phyloP scores from a whole-genome alignment of 2,797 vertebrate genomes.

The Acanthurus lineatus region DNA sequence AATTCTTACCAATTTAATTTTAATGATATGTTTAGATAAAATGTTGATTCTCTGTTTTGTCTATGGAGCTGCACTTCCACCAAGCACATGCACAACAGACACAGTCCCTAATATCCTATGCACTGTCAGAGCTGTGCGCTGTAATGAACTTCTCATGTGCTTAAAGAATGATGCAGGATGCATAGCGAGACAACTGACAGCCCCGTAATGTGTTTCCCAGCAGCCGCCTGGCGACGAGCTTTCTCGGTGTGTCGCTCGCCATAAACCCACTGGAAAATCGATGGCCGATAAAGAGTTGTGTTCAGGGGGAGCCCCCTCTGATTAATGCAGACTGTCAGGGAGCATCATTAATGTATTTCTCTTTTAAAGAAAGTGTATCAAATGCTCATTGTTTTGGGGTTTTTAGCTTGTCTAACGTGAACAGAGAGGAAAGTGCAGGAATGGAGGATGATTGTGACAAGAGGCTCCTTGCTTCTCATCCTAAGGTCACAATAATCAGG shows the following conservation, averaged over 20 bases:
- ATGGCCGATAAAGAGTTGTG: conserved; percentile 90
- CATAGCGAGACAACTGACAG: conserved; percentile 90
- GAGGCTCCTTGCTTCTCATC: conserved; percentile 16
- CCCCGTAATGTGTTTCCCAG: conserved; percentile 90
- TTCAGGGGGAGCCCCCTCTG: conserved; percentile 87
- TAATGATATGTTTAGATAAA: conserved; percentile 38
- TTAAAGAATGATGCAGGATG: conserved; percentile 91
- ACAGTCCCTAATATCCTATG: conserved; percentile 77
- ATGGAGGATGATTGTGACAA: conserved; percentile 27
- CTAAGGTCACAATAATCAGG: conserved; percentile 52
- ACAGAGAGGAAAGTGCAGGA: conserved; percentile 39
- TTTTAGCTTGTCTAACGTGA: conserved; percentile 59
- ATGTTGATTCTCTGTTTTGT: conserved; percentile 15
- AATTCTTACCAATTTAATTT: conserved; percentile 31
- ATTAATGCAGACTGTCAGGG: conserved; percentile 87
- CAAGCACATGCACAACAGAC: conserved; percentile 61
- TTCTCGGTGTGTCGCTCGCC: conserved; percentile 85
- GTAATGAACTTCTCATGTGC: conserved; percentile 94
- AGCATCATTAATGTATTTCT: conserved; percentile 83
- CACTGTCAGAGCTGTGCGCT: conserved; percentile 85
- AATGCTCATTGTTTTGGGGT: conserved; percentile 75
- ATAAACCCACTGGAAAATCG: conserved; percentile 90
- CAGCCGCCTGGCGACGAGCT: conserved; percentile 81
- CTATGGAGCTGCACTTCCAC: conserved; percentile 27
- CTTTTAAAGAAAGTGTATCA: conserved; percentile 80